A percentile compares a stretch with the other conserved stretches of the same genome.
Conservation (phyloP, 2,113 vertebrate genomes). For the Melanerpes aurifrons region DNA sequence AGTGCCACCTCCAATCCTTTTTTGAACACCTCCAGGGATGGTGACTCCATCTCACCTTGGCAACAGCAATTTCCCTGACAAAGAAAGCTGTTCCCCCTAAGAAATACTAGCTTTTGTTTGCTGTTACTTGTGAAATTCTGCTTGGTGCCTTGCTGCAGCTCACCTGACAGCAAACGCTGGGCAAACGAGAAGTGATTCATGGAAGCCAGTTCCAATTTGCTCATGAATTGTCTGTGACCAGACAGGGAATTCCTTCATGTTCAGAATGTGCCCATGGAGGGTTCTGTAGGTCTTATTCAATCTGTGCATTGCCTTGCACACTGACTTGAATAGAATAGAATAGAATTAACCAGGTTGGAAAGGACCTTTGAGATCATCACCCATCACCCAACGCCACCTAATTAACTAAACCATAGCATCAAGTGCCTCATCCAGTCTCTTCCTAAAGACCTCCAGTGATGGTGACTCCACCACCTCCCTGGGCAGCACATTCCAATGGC, state of each 20-base stretch:
- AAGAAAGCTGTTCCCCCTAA: slow-evolving; percentile 6
- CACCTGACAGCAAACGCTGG: background rate
- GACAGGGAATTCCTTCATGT: background rate
- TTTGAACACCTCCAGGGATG: no score
- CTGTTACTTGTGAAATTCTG: slow-evolving; percentile 24
- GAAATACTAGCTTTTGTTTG: slow-evolving; percentile 21
- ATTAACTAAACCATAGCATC: no score
- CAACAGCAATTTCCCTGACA: slow-evolving; percentile 34
- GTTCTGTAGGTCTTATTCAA: background rate
- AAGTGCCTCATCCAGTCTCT: no score
- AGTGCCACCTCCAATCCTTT: no score
- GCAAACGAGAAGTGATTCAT: background rate
- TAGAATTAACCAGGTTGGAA: no score
- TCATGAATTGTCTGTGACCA: background rate
- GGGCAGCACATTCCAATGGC: no score
- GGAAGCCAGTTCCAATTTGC: background rate
- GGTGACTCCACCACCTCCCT: no score
- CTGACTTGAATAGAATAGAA: background rate
- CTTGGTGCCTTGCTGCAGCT: background rate
- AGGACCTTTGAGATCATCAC: no score
- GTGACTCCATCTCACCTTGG: slow-evolving; percentile 14
- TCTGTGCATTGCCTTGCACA: background rate
- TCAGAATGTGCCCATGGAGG: background rate
- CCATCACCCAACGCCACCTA: no score
- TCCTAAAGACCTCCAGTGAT: no score